Conservation (phyloP, 2,888 invertebrate genomes). For the Drosophila planitibia region DNA sequence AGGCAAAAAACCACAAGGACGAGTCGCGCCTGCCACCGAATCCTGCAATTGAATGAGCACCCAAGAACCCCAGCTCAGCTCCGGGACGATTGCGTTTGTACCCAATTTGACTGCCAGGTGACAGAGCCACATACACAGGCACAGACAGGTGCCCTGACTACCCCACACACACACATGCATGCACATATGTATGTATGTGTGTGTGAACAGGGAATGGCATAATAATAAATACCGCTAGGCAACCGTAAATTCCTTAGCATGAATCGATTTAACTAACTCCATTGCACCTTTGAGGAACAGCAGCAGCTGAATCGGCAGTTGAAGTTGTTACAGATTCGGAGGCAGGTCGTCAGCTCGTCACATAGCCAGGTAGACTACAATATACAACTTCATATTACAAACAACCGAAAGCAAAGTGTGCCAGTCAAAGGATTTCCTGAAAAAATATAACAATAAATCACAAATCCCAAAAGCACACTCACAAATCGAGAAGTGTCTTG, state of each 20-base stretch:
- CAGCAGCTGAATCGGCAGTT: constrained; percentile 34
- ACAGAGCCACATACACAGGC: constrained; percentile 30
- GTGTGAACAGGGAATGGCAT: constrained; percentile 44
- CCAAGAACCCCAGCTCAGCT: constrained; percentile 1
- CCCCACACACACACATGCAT: constrained; percentile 10
- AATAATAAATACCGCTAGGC: constrained; percentile 81
- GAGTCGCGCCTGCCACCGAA: constrained; percentile 61
- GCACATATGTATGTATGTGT: background rate
- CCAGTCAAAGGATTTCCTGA: constrained; percentile 35
- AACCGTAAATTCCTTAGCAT: constrained; percentile 76
- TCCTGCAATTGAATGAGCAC: constrained; percentile 36
- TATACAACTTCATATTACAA: constrained; percentile 1
- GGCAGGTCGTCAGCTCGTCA: constrained; percentile 24
- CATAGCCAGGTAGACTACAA: constrained; percentile 26
- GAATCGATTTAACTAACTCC: constrained; percentile 79
- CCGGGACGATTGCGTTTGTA: constrained; percentile 48
- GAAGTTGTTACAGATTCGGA: constrained; percentile 61
- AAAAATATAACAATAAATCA: constrained; percentile 3
- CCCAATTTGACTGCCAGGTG: constrained; percentile 60
- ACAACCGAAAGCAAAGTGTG: constrained; percentile 45
- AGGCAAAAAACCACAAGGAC: constrained; percentile 65
- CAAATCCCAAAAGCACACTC: constrained; percentile 1
- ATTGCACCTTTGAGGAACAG: constrained; percentile 16
- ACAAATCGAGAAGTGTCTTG: constrained; percentile 2
- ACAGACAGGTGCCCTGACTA: constrained; percentile 26